Base-by-base conservation (phyloP, 23 tunicate species). In the Pegea sp. region DNA sequence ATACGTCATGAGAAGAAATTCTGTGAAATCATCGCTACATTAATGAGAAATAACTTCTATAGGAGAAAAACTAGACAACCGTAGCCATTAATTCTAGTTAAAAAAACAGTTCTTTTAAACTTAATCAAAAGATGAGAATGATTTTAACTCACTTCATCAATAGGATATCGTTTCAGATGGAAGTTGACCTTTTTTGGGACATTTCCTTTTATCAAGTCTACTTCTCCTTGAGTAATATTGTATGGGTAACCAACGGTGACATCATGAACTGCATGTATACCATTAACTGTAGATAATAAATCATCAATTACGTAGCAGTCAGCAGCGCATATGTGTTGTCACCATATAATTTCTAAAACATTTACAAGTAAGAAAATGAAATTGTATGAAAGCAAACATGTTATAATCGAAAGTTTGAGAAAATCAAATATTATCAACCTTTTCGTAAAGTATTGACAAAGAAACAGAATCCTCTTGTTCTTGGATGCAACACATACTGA, bases 141-240 rank as follows among this genome's bases (percentile, higher is more conserved):
- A n/a, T n/a, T n/a, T 18, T n/a, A 29, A 53, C 60, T 63, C 29
- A 80, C 92, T 67, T 81, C 80, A 11, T 53, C 69, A 8, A 90
- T 71, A 13, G 69, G 44, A 58, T 78, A 67, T 28, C 91, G 49
- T 50, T 56, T 90, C 26, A 90, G 71, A 53, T 81, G 79, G 49
- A 78, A 90, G 44, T 90, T 91, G 13, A 90, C 98, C 57, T 78
- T 91, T 21, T 70, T 68, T 1, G 98, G 98, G 0, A 71, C 67
- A 33, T 78, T 70, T 16, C 98, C 98, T 18, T 56, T 61, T 8
- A 74, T 24, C 20, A 90, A 25, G 18, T 78, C 64, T 7, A 26
- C 23, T 58, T 90, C 98, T 22, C 64, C 65, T 51, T 61, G 67
- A 2, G 74, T 57, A 27, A 90, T 33, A 22, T 78, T 59, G 54